Evolutionary conservation across 2,797 vertebrate genomes (phyloP).

Genomic region (Delichon dasypus): DNA sequence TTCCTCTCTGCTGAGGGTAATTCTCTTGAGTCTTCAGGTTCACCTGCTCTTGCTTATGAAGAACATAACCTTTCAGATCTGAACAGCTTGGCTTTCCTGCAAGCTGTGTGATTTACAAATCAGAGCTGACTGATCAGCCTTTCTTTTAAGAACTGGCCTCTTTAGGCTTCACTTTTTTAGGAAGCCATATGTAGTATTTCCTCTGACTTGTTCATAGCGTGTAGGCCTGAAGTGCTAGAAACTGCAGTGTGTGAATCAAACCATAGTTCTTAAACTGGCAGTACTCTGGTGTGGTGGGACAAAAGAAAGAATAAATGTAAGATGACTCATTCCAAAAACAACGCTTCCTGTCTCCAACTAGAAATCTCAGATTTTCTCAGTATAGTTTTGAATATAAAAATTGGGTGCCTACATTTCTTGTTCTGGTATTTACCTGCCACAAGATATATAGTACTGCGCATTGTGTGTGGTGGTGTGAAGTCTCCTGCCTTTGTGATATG

Average conservation of each 20-base stretch:
- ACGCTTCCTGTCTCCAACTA: background rate
- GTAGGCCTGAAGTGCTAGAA: background rate
- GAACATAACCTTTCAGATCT: background rate
- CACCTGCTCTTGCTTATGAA: background rate
- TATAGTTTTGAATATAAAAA: background rate
- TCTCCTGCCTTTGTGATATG: background rate
- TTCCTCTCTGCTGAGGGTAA: background rate
- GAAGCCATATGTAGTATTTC: background rate
- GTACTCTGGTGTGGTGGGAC: background rate
- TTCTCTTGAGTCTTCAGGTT: background rate
- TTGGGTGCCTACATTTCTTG: background rate
- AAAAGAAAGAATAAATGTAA: background rate
- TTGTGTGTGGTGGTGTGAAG: background rate
- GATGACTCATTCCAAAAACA: background rate
- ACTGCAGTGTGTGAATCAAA: background rate
- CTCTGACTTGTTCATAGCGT: background rate
- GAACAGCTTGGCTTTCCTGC: background rate
- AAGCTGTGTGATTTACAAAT: background rate
- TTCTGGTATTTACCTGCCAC: background rate
- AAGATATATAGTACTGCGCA: fast-evolving
- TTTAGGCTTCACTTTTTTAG: background rate
- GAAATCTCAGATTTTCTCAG: background rate
- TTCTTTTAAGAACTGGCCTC: background rate
- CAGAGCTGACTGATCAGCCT: background rate
- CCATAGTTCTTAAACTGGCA: background rate